Evolutionary conservation across 2,888 invertebrate genomes (phyloP).

Genomic region (Chloromyia formosa): DNA sequence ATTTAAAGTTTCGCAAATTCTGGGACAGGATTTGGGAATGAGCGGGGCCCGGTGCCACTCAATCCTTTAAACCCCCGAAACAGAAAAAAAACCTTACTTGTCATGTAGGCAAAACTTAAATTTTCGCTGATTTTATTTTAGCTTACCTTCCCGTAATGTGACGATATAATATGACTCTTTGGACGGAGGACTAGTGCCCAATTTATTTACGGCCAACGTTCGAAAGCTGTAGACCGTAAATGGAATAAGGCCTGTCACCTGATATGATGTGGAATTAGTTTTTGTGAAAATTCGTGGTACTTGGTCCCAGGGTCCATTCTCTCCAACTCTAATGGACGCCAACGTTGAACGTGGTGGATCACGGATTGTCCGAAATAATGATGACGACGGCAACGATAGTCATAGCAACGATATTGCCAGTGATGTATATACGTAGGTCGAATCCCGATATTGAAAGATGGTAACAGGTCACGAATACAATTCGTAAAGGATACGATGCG

Average conservation of each 20-base stretch:
- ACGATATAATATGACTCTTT: constrained; percentile 78
- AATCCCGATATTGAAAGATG: too few relatives aligned
- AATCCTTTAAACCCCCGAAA: too few relatives aligned
- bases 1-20: too few relatives aligned
- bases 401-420: background rate
- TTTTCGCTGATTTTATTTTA: constrained; percentile 48
- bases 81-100: too few relatives aligned
- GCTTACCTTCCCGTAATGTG: constrained; percentile 76
- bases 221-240: constrained; percentile 81
- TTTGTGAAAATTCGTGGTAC: constrained; percentile 70
- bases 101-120: background rate
- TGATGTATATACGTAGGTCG: background rate
- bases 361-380: background rate
- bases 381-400: constrained; percentile 1
- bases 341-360: background rate
- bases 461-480: background rate
- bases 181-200: constrained; percentile 75
- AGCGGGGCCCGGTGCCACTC: too few relatives aligned
- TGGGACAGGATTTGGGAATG: too few relatives aligned
- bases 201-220: constrained; percentile 75
- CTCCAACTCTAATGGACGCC: constrained; percentile 70
- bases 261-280: constrained; percentile 72
- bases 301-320: constrained; percentile 74
- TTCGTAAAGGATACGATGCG: too few relatives aligned
- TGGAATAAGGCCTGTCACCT: constrained; percentile 73